Conservation (phyloP, 2,797 vertebrate genomes). For the Dromococcyx pavoninus region DNA sequence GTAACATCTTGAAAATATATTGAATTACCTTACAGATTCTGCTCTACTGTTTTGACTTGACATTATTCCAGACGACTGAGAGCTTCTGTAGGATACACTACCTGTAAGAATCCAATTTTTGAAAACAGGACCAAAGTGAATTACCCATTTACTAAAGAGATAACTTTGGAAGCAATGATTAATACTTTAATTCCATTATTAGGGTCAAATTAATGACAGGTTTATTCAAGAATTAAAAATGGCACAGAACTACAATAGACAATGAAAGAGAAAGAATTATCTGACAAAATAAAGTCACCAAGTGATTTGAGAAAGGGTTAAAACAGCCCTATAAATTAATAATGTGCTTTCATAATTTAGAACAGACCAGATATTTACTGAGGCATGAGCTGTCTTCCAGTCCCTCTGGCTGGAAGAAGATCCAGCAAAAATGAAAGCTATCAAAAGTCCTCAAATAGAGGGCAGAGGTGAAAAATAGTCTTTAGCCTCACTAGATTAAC, state of each 20-base stretch:
- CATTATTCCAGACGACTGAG: conserved; percentile 30
- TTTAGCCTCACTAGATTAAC: not conserved
- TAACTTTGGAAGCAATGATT: not conserved
- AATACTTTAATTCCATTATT: not conserved
- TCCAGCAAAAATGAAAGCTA: not conserved
- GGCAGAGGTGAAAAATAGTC: not conserved
- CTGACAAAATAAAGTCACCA: not conserved
- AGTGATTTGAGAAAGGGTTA: not conserved
- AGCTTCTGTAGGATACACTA: conserved; percentile 39
- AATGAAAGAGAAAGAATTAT: not conserved
- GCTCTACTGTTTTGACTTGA: not conserved
- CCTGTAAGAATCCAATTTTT: conserved; percentile 56
- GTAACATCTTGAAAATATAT: not conserved
- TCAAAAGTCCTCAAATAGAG: not conserved
- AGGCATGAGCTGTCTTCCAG: not conserved
- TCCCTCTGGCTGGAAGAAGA: not conserved
- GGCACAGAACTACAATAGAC: not conserved
- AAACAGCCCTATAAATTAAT: not conserved
- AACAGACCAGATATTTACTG: not conserved
- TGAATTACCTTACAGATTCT: conserved; percentile 67
- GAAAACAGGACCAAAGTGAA: not conserved
- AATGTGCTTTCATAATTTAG: not conserved
- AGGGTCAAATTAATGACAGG: not conserved
- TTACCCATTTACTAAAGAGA: not conserved
- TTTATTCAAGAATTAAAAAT: not conserved